Evolutionary conservation across 2,888 invertebrate genomes (phyloP).

Genomic region (Lymantria monacha): DNA sequence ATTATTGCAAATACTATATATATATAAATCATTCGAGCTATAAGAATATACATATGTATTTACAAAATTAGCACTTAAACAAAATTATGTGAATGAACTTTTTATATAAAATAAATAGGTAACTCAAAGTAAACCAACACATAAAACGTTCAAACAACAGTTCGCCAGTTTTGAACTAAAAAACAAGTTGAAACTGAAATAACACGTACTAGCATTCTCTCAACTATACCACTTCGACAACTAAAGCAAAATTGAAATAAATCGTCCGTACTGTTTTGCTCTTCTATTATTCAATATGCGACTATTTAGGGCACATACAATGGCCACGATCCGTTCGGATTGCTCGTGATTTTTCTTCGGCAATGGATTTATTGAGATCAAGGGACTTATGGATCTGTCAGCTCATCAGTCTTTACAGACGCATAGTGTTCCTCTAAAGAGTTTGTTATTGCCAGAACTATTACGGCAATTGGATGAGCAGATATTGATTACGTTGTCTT

Average conservation of each 20-base stretch:
- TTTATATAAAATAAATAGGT: too few species aligned
- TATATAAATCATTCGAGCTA: too few species aligned
- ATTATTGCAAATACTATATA: too few species aligned
- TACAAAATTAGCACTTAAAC: too few species aligned
- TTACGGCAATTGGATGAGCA: not conserved
- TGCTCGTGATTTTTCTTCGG: slow-evolving; percentile 1
- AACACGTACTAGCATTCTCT: slow-evolving; percentile 30
- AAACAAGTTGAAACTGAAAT: slow-evolving; percentile 10
- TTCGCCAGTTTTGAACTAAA: not conserved
- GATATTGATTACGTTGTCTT: not conserved
- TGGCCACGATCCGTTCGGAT: slow-evolving; percentile 5
- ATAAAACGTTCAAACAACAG: not conserved
- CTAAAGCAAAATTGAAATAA: slow-evolving; percentile 42
- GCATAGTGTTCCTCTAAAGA: not conserved
- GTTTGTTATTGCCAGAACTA: not conserved
- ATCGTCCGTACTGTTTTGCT: slow-evolving; percentile 31
- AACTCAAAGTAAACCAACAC: not conserved
- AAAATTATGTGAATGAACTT: too few species aligned
- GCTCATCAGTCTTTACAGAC: slow-evolving; percentile 4
- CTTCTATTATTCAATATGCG: slow-evolving; percentile 11
- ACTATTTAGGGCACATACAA: slow-evolving; percentile 7
- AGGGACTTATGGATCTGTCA: slow-evolving; percentile 4
- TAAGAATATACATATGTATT: too few species aligned
- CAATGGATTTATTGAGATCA: slow-evolving; percentile 6
- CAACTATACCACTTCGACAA: slow-evolving; percentile 19